Percentiles rank a stretch among this genome's conserved stretches.
phyloP scores from a whole-genome alignment of 2,888 invertebrate genomes.

The Chaetoderma sp. region DNA sequence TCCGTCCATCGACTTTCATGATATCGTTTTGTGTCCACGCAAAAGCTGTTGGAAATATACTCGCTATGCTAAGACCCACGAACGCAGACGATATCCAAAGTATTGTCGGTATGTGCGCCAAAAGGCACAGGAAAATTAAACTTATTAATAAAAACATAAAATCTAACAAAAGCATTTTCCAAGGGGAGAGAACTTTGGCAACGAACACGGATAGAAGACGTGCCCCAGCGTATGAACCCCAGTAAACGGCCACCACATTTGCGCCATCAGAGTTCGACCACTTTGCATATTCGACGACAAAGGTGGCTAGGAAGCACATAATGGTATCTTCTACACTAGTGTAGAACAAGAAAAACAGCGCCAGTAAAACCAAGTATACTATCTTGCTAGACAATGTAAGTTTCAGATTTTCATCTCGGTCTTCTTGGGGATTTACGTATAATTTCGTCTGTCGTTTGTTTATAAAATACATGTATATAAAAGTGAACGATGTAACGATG shows the following conservation, averaged over 20 bases:
- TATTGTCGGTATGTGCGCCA: not conserved
- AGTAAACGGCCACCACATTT: not conserved
- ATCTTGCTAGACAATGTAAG: not conserved
- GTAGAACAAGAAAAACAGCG: not conserved
- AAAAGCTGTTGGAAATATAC: constrained; percentile 1
- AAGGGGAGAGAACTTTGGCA: not conserved
- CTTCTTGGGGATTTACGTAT: not conserved
- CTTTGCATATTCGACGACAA: not conserved
- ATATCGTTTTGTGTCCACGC: not conserved
- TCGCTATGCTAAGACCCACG: not conserved
- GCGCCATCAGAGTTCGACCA: constrained; percentile 1
- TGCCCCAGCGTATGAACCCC: not conserved
- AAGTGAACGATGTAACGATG: not conserved
- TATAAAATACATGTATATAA: not conserved
- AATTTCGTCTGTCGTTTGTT: too few relatives aligned
- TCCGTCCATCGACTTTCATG: not conserved
- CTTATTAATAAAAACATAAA: not conserved
- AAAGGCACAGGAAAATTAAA: not conserved
- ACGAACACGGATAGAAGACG: not conserved
- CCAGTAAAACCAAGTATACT: not conserved
- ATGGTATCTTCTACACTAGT: not conserved
- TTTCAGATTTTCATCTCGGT: not conserved
- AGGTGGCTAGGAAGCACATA: not conserved
- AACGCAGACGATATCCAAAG: not conserved
- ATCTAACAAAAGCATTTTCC: constrained; percentile 2